phyloP scores from a whole-genome alignment of 2,797 vertebrate genomes.

The Smutsia temminckii region DNA sequence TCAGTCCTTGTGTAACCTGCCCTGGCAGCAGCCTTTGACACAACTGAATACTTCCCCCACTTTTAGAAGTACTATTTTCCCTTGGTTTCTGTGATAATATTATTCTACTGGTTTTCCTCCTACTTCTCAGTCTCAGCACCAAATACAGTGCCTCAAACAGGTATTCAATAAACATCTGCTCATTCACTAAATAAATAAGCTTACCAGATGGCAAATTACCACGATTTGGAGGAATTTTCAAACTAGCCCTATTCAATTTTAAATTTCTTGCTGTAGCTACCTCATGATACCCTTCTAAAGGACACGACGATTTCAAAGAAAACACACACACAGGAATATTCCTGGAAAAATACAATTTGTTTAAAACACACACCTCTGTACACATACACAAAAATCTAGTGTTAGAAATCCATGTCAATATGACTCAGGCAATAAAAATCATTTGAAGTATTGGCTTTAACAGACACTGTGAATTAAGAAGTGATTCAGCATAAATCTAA shows the following conservation, averaged over 20 bases:
- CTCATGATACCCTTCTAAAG: not conserved
- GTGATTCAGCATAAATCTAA: conserved; percentile 9
- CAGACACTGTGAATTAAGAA: not conserved
- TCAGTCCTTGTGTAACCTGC: not conserved
- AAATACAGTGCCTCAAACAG: not conserved
- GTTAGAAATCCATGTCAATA: not conserved
- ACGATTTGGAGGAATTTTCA: conserved; percentile 24
- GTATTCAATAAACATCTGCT: conserved; percentile 20
- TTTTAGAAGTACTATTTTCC: not conserved
- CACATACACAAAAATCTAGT: not conserved
- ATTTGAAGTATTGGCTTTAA: conserved; percentile 17
- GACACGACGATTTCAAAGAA: conserved; percentile 1
- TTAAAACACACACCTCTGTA: not conserved
- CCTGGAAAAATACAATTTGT: conserved; percentile 33
- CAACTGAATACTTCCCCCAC: not conserved
- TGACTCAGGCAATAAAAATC: not conserved
- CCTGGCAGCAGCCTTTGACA: not conserved
- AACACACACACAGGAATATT: conserved; percentile 2
- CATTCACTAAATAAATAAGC: not conserved
- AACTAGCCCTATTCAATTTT: conserved; percentile 15
- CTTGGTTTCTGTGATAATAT: not conserved
- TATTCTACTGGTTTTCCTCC: not conserved
- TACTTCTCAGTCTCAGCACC: not conserved
- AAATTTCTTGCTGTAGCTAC: not conserved
- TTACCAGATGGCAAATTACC: conserved; percentile 38